Base-by-base conservation (phyloP, 2,113 vertebrate genomes). In the Python bivittatus region DNA sequence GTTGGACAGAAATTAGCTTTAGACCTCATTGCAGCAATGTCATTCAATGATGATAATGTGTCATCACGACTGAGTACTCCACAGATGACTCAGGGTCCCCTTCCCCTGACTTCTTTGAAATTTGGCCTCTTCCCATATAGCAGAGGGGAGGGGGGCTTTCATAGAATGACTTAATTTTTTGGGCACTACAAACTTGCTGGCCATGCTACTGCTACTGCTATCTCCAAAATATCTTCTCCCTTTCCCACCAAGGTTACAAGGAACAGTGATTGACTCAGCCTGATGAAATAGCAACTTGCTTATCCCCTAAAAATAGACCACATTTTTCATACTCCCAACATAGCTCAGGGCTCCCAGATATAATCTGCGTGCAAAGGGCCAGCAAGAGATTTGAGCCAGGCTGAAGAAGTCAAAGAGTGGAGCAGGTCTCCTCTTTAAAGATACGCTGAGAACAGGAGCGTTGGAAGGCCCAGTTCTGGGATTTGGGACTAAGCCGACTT, bases 231-330 rank as follows among this genome's bases (percentile, higher is more conserved):
- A 48, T 29, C 92, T 95, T 89, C 44, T 93, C 92, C 87, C 83
- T 0, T 5, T 88, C 88, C 94, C 27, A 2, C 15, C 13, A 15
- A 84, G 23, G 61, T 4, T 92, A 33, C 93, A 94, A 94, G 96
- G 94, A 97, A 96, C 93, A 95, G 92, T 97, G 97, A 98, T 98
- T 98, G 98, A 99, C 98, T 99, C 98, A 98, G 97, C 93, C 97
- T 84, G 95, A 95, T 96, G 97, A 96, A 96, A 96, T 95, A 96
- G 95, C 93, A 92, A 93, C 95, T 97, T 89, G 83, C 90, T 84
- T 92, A 94, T 90, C 91, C 95, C 93, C 97, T 97, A 97, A 97
- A 97, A 97, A 97, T 98, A 98, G 97, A 93, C 58, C 84, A 9
- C 91, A 88, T 93, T 92, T 91, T 97, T 98, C 98, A 98, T 97